Percentiles rank a stretch among this genome's conserved stretches.
Evolutionary conservation across 1,140 invertebrate genomes (phyloP).

Genomic region (Sinella curviseta): DNA sequence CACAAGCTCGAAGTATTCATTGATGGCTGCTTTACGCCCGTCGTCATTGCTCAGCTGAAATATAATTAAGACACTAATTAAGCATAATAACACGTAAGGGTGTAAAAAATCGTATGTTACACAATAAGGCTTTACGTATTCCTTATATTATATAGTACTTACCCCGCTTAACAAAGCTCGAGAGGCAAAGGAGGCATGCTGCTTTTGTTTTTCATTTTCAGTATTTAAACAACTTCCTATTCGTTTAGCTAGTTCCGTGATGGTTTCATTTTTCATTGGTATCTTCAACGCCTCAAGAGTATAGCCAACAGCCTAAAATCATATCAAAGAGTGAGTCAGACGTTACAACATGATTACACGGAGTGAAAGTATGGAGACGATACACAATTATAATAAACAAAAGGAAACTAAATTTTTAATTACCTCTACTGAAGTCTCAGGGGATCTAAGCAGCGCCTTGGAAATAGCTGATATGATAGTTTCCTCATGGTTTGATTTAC

Average conservation of each 20-base stretch:
- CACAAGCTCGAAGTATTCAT: conserved; percentile 50
- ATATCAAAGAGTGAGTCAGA: too few relatives aligned
- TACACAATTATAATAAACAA: conserved; percentile 1
- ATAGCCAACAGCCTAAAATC: conserved; percentile 73
- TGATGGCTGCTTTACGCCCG: conserved; percentile 63
- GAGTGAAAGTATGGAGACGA: conserved; percentile 10
- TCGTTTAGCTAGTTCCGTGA: neutral
- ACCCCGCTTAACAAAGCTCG: neutral
- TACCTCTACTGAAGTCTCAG: conserved; percentile 67
- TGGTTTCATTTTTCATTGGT: neutral
- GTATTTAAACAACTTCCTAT: neutral
- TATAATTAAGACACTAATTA: too few relatives aligned
- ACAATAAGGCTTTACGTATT: too few relatives aligned
- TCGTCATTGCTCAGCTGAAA: conserved; percentile 69
- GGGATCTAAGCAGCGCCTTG: conserved; percentile 88
- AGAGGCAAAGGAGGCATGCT: neutral
- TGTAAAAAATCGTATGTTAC: too few relatives aligned
- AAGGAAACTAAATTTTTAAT: neutral
- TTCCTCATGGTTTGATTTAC: conserved; percentile 71
- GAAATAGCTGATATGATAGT: conserved; percentile 79
- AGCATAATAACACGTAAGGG: too few relatives aligned
- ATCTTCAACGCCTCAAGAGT: conserved; percentile 66
- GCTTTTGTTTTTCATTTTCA: neutral
- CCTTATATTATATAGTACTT: neutral
- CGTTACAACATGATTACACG: too few relatives aligned